These are phyloP conservation scores for Drosophila pseudotalamancana DNA, from an alignment of 2,888 invertebrate species.

Conservation along the genomic window DNA sequence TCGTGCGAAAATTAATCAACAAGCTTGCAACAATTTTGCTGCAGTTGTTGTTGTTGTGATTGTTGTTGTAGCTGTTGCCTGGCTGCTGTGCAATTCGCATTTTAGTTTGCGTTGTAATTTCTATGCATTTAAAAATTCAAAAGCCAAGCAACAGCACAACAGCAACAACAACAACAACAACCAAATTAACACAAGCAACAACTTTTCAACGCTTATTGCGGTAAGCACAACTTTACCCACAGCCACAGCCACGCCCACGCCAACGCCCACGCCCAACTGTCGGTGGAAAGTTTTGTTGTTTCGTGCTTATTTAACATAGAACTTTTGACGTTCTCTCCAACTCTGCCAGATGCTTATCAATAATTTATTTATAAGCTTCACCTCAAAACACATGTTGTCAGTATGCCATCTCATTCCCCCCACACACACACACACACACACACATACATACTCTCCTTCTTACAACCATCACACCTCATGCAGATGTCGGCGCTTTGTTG, in stretches of 20 bases:
- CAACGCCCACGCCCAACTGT: not conserved
- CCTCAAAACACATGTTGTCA: slow-evolving; percentile 78
- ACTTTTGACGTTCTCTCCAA: slow-evolving; percentile 69
- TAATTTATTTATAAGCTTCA: slow-evolving; percentile 80
- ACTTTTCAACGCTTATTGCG: slow-evolving; percentile 20
- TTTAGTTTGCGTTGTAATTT: slow-evolving; percentile 36
- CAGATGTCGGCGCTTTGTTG: slow-evolving; percentile 2
- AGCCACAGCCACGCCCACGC: no score
- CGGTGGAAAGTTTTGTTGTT: slow-evolving; percentile 40
- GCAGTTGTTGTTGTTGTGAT: not conserved
- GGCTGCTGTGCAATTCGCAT: slow-evolving; percentile 40
- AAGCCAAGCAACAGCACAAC: slow-evolving; percentile 29
- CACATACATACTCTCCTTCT: not conserved
- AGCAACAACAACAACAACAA: slow-evolving; percentile 12
- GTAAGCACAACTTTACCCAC: slow-evolving; percentile 12
- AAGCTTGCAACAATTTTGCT: slow-evolving; percentile 38
- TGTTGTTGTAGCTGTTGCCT: slow-evolving; percentile 1
- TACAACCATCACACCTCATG: not conserved
- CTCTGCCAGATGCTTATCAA: slow-evolving; percentile 73
- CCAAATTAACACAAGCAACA: slow-evolving; percentile 1
- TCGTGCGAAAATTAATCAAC: slow-evolving; percentile 44
- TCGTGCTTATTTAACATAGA: slow-evolving; percentile 68
- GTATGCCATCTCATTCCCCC: slow-evolving; percentile 51
- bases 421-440: not conserved
- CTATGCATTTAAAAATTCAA: slow-evolving; percentile 64